phyloP scores from a whole-genome alignment of 2,888 invertebrate species.

The Leptopilina syphax region DNA sequence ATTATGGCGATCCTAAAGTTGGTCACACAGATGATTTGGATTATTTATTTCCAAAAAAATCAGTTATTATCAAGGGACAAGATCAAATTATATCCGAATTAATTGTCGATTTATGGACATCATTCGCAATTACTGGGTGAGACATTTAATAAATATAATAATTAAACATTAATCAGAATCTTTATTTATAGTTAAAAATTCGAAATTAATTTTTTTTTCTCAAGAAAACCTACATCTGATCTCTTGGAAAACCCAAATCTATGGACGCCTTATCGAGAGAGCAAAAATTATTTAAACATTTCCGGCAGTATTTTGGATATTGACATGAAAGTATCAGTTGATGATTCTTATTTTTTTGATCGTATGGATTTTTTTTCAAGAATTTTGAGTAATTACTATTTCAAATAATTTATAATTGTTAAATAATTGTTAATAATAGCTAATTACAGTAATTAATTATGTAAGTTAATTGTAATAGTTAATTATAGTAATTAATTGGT shows the following conservation, averaged over 20 bases:
- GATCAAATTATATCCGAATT: not conserved
- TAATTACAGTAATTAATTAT: too few species aligned
- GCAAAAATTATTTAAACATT: conserved; percentile 2
- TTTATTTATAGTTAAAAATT: too few species aligned
- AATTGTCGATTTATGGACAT: conserved; percentile 27
- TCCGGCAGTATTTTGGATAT: not conserved
- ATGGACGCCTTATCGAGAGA: conserved; percentile 10
- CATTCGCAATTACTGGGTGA: conserved; percentile 21
- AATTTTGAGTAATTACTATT: too few species aligned
- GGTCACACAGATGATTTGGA: conserved; percentile 9
- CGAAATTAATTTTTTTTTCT: not conserved
- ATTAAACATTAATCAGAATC: too few species aligned
- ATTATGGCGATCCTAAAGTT: conserved; percentile 16
- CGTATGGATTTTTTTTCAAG: conserved; percentile 12
- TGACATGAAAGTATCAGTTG: not conserved
- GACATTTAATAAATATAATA: not conserved
- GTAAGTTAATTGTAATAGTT: too few species aligned
- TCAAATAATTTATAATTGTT: too few species aligned
- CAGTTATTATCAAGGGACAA: not conserved
- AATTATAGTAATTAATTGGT: too few species aligned
- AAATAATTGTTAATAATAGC: too few species aligned
- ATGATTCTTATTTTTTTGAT: not conserved
- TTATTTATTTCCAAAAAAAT: conserved; percentile 12
- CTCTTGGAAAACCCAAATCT: not conserved
- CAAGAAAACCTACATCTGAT: conserved; percentile 13